phyloP scores from a whole-genome alignment of 1,140 invertebrate genomes.

The Cydia strobilella region DNA sequence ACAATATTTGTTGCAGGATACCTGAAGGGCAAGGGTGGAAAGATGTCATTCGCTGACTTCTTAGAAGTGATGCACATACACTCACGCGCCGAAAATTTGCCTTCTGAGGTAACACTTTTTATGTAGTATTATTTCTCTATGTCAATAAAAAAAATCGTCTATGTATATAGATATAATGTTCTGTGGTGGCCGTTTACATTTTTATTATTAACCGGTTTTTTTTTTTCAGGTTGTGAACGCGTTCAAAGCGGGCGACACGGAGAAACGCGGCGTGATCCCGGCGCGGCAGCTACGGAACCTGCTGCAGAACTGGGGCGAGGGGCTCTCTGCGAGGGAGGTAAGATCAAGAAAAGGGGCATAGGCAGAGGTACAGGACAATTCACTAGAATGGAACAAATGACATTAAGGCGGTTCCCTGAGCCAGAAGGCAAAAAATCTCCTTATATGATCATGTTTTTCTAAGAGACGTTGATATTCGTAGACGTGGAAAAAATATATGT shows the following conservation, averaged over 20 bases:
- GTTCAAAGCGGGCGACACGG: conserved; percentile 91
- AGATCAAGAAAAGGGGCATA: neutral
- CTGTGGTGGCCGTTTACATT: neutral
- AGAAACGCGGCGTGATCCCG: conserved; percentile 88
- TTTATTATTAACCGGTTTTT: neutral
- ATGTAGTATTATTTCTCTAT: no score
- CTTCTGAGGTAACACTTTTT: conserved; percentile 88
- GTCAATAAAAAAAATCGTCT: no score
- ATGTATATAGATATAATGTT: conserved; percentile 11
- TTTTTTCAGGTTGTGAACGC: conserved; percentile 85
- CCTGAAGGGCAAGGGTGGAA: conserved; percentile 91
- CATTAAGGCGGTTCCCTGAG: no score
- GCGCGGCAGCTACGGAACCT: conserved; percentile 93
- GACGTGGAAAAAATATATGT: no score
- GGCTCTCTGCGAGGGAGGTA: conserved; percentile 93
- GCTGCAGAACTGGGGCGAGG: conserved; percentile 95
- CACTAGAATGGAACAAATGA: no score
- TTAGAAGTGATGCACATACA: conserved; percentile 97
- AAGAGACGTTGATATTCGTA: no score
- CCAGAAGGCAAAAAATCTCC: no score
- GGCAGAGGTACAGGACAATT: no score
- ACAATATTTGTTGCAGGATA: conserved; percentile 81
- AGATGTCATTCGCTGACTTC: conserved; percentile 97
- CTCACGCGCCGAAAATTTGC: conserved; percentile 91
- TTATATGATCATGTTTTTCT: no score